Evolutionary conservation across 1,140 invertebrate genomes (phyloP).

Genomic region (Delia radicum): DNA sequence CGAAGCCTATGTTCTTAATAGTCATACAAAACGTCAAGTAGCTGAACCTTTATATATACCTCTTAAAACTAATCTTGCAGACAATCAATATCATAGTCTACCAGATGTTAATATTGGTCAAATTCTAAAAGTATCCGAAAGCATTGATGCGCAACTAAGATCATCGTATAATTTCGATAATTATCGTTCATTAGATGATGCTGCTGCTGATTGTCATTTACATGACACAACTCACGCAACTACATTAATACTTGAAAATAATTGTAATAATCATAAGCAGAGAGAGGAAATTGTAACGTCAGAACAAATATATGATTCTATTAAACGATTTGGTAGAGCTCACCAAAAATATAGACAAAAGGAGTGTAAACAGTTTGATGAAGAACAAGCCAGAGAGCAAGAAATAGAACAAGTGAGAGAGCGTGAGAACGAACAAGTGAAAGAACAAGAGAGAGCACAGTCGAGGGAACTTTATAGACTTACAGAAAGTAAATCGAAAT

Average conservation of each 20-base stretch:
- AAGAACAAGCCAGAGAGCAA: no score
- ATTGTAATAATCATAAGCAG: neutral
- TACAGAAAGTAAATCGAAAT: no score
- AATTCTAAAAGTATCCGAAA: constrained; percentile 65
- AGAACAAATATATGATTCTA: constrained; percentile 52
- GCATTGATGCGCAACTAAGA: constrained; percentile 66
- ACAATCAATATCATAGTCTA: constrained; percentile 69
- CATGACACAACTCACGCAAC: neutral
- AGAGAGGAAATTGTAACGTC: constrained; percentile 35
- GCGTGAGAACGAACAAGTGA: no score
- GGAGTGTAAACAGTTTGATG: constrained; percentile 31
- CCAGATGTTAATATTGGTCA: constrained; percentile 68
- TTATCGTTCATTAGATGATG: constrained; percentile 28
- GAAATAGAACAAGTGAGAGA: no score
- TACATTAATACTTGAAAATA: neutral
- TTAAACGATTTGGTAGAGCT: constrained; percentile 48
- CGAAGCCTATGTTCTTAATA: neutral
- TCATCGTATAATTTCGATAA: constrained; percentile 54
- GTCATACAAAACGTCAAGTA: constrained; percentile 5
- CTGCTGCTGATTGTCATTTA: constrained; percentile 36
- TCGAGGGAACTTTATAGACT: no score
- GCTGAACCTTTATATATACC: constrained; percentile 12
- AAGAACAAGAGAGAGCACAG: no score
- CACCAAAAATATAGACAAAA: constrained; percentile 45
- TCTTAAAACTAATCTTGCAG: constrained; percentile 46